Conservation (phyloP, 2,113 vertebrate genomes). For the Actenoides lindsayi region DNA sequence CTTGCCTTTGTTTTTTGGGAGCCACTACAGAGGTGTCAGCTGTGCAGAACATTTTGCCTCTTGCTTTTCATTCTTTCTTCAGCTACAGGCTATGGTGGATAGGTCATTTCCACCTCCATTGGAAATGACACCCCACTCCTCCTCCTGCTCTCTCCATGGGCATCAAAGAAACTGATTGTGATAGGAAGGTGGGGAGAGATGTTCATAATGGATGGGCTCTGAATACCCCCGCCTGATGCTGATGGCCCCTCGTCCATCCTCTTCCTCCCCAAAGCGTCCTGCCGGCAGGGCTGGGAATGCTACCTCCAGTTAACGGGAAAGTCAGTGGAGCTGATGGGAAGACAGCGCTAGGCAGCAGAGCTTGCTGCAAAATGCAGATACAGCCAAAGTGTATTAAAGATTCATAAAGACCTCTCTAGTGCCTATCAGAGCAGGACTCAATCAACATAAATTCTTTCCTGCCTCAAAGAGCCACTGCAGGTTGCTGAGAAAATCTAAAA, state of each 20-base stretch:
- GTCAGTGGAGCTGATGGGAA: neutral
- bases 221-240: neutral
- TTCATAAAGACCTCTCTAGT: neutral
- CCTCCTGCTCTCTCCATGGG: neutral
- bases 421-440: neutral
- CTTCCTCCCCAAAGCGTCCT: neutral
- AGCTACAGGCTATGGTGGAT: neutral
- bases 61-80: neutral
- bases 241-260: neutral
- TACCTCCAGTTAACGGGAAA: neutral
- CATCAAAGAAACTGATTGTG: constrained; percentile 15
- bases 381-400: neutral
- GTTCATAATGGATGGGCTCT: neutral
- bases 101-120: neutral
- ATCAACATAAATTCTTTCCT: neutral
- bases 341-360: neutral
- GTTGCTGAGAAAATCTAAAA: neutral
- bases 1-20: neutral
- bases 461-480: neutral
- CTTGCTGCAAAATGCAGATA: neutral
- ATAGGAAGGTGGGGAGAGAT: neutral
- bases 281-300: neutral
- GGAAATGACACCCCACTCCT: neutral
- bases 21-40: neutral
- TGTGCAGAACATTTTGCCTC: neutral